Percentiles rank a stretch among this genome's conserved stretches.
Conservation (phyloP, 2,797 vertebrate species). For the Rhadinocentrus ornatus region DNA sequence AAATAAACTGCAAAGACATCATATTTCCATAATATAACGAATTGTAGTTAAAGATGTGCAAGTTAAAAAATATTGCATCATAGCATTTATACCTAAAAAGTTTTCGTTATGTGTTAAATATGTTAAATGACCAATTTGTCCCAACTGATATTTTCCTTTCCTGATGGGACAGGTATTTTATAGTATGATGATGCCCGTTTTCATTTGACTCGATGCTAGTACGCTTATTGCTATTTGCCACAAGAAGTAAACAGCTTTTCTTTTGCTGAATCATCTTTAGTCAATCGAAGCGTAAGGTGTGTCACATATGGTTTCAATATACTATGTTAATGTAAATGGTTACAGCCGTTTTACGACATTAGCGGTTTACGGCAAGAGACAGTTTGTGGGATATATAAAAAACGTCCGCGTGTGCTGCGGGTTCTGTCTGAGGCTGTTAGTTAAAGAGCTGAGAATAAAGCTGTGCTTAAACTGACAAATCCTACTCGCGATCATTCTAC, state of each 20-base stretch:
- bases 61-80: not conserved
- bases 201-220: not conserved
- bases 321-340: too few species aligned
- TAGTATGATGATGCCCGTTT: not conserved
- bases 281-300: not conserved
- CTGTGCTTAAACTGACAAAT: too few species aligned
- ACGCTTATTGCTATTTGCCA: not conserved
- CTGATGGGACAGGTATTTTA: not conserved
- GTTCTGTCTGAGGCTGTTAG: too few species aligned
- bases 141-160: not conserved
- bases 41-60: not conserved
- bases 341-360: too few species aligned
- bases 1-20: not conserved
- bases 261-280: not conserved
- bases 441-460: too few species aligned
- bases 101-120: too few species aligned
- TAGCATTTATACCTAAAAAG: not conserved
- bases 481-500: too few species aligned
- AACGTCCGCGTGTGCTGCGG: too few species aligned
- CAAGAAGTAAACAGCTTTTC: not conserved
- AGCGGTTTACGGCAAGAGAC: too few species aligned
- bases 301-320: too few species aligned
- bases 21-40: not conserved
- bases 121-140: not conserved
- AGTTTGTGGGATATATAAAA: too few species aligned